Evolutionary conservation across 2,797 vertebrate species (phyloP), one percentile per base, ranked within the genome.

Genomic region (Lithobates sylvaticus): DNA sequence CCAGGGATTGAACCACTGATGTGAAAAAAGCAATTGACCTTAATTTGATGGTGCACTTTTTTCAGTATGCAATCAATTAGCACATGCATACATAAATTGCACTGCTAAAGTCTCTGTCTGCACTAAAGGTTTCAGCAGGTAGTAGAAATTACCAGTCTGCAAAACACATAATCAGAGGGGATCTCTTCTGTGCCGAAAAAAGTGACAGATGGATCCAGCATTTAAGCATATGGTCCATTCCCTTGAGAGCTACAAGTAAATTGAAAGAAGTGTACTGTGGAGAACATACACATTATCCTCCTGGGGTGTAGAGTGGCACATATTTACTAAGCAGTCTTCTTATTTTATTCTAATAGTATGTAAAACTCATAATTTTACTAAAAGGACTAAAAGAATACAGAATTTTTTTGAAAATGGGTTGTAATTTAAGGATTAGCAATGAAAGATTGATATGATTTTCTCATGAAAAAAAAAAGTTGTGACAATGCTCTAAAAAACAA

Each of bases 121-220:
- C 70, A 74, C 27, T 78, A 67, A 18, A 61, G 32, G 27, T 50
- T 83, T 50, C 80, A 83, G 75, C 81, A 78, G 86, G 86, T 87
- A 83, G 75, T 29, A 10, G 69, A 78, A 87, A 83, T 76, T 78
- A 74, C 81, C 81, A 78, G 86, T 67, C 69, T 84, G 81, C 32
- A 76, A 84, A 84, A 84, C 67, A 76, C 76, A 79, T 82, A 73
- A 68, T 87, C 76, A 87, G 76, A 84, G 67, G 47, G 44, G 76
- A 81, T 79, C 44, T 79, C 86, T 79, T 65, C 80, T 78, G 80
- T 78, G 70, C 44, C 29, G 76, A 64, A 75, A 87, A 79, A 87
- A 87, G 64, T 84, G 81, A 84, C 81, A 87, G 86, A 83, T 87
- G 86, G 81, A 87, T 84, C 26, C 23, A 75, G 64, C 71, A 70